phyloP scores from a whole-genome alignment of 2,113 vertebrate species.

The Cebus imitator region DNA sequence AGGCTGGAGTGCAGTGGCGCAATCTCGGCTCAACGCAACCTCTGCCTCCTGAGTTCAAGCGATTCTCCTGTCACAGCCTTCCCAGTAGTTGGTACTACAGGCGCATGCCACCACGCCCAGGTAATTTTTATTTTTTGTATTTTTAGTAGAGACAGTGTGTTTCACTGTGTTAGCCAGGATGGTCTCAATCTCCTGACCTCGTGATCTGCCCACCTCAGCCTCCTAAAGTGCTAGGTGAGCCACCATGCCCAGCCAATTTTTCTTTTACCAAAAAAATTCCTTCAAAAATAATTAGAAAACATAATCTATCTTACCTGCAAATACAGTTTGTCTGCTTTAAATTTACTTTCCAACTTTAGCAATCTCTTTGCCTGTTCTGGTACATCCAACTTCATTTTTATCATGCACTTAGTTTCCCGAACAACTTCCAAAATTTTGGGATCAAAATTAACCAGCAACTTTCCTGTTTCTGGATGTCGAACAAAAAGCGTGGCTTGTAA shows the following conservation, averaged over 20 bases:
- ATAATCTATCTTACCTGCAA: conserved; percentile 84
- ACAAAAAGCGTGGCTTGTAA: conserved; percentile 86
- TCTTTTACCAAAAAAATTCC: background rate
- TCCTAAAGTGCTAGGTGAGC: too few relatives aligned
- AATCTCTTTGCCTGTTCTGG: conserved; percentile 86
- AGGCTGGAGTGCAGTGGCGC: too few relatives aligned
- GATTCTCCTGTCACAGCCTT: too few relatives aligned
- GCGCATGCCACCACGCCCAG: too few relatives aligned
- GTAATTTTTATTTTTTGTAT: too few relatives aligned
- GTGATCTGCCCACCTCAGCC: too few relatives aligned
- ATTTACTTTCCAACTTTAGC: conserved; percentile 81
- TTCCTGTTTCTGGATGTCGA: conserved; percentile 84
- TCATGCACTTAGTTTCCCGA: conserved; percentile 88
- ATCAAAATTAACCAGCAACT: conserved; percentile 89
- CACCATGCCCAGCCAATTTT: background rate
- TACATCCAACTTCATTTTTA: conserved; percentile 88
- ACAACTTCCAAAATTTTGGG: conserved; percentile 87
- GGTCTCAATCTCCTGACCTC: too few relatives aligned
- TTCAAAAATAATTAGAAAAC: conserved; percentile 42
- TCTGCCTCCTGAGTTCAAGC: too few relatives aligned
- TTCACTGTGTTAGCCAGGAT: too few relatives aligned
- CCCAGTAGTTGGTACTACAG: too few relatives aligned
- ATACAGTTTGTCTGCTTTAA: conserved; percentile 81
- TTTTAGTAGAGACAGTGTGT: too few relatives aligned
- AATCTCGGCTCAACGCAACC: too few relatives aligned